phyloP scores from a whole-genome alignment of 2,888 invertebrate genomes.

The Drosophila subquinaria region DNA sequence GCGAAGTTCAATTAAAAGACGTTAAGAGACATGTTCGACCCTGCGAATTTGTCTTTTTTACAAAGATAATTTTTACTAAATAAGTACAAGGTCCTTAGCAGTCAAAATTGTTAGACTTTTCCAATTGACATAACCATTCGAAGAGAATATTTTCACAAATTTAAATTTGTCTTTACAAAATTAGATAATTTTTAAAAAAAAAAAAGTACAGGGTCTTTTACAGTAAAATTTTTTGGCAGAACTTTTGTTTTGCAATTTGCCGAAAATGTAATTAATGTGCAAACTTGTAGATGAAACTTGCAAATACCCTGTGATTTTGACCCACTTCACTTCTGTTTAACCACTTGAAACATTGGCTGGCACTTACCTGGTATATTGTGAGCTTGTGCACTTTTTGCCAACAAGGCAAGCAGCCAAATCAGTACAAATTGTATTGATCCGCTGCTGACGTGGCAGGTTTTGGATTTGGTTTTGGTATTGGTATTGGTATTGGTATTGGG shows the following conservation, averaged over 20 bases:
- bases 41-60: too few relatives aligned
- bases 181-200: too few relatives aligned
- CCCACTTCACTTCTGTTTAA: background rate
- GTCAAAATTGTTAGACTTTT: too few relatives aligned
- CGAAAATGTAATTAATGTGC: constrained; percentile 38
- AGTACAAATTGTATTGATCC: constrained; percentile 73
- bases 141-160: too few relatives aligned
- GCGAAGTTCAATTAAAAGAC: background rate
- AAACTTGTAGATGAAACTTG: background rate
- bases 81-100: too few relatives aligned
- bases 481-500: background rate
- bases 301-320: background rate
- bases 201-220: background rate
- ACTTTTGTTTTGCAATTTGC: constrained; percentile 24
- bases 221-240: background rate
- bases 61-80: too few relatives aligned
- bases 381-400: constrained; percentile 83
- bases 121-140: constrained; percentile 11
- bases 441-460: constrained; percentile 40
- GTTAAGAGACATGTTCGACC: too few relatives aligned
- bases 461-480: constrained; percentile 4
- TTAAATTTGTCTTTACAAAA: too few relatives aligned
- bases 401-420: constrained; percentile 80
- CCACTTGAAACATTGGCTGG: background rate
- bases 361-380: constrained; percentile 85